phyloP scores from a whole-genome alignment of 2,113 vertebrate species.

The Chaenocephalus aceratus region DNA sequence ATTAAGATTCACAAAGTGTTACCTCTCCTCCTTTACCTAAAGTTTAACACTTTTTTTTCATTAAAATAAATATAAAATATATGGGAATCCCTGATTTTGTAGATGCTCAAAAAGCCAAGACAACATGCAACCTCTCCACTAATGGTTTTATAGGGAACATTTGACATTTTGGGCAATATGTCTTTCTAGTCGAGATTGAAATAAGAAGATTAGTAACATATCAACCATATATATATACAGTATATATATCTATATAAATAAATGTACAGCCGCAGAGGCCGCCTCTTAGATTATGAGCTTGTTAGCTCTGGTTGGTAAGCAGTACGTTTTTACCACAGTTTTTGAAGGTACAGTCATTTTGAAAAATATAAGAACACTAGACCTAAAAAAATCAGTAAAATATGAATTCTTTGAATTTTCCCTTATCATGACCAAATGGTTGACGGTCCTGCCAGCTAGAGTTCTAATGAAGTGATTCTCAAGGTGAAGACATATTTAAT shows the following conservation, averaged over 20 bases:
- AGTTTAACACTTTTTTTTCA: neutral
- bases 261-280: too few relatives aligned
- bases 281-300: neutral
- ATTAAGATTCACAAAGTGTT: too few relatives aligned
- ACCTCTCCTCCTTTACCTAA: neutral
- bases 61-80: neutral
- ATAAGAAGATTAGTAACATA: neutral
- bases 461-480: slow-evolving; percentile 1
- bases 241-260: too few relatives aligned
- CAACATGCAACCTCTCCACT: neutral
- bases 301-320: neutral
- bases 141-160: neutral
- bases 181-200: too few relatives aligned
- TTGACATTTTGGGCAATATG: neutral
- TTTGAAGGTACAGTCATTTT: too few relatives aligned
- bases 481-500: slow-evolving; percentile 20
- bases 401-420: too few relatives aligned
- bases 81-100: neutral
- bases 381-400: too few relatives aligned
- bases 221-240: too few relatives aligned
- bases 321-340: neutral
- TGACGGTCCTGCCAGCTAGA: neutral
- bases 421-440: neutral
- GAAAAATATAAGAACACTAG: too few relatives aligned
- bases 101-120: neutral